Conservation (phyloP, 1,140 invertebrate genomes). For the Lucilia cuprina region DNA sequence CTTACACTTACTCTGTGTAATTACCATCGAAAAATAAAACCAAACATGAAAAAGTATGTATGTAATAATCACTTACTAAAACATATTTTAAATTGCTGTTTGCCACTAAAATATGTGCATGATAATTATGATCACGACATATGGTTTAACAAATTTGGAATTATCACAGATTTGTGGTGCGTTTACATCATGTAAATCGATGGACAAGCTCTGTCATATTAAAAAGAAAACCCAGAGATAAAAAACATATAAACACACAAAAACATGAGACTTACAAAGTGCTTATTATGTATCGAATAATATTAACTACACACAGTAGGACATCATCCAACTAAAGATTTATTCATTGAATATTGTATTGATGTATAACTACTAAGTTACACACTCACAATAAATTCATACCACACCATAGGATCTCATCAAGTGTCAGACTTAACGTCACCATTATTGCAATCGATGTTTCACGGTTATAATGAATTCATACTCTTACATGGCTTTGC, state of each 20-base stretch:
- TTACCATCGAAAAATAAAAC: too few relatives aligned
- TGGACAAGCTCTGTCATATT: not conserved
- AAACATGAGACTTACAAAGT: not conserved
- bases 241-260: not conserved
- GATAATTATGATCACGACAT: not conserved
- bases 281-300: not conserved
- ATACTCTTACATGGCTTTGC: not conserved
- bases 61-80: not conserved
- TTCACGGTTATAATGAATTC: not conserved
- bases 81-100: not conserved
- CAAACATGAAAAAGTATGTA: too few relatives aligned
- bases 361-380: not conserved
- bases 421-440: conserved; percentile 10
- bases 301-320: not conserved
- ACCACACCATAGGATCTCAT: not conserved
- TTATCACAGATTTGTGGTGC: not conserved
- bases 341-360: not conserved
- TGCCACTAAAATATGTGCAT: not conserved
- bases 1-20: too few relatives aligned
- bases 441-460: not conserved
- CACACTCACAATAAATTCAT: not conserved
- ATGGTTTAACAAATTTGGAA: not conserved
- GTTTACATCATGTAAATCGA: not conserved
- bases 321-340: not conserved
- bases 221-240: too few relatives aligned